phyloP scores from a whole-genome alignment of 2,113 vertebrate species.

The Hylia prasina region DNA sequence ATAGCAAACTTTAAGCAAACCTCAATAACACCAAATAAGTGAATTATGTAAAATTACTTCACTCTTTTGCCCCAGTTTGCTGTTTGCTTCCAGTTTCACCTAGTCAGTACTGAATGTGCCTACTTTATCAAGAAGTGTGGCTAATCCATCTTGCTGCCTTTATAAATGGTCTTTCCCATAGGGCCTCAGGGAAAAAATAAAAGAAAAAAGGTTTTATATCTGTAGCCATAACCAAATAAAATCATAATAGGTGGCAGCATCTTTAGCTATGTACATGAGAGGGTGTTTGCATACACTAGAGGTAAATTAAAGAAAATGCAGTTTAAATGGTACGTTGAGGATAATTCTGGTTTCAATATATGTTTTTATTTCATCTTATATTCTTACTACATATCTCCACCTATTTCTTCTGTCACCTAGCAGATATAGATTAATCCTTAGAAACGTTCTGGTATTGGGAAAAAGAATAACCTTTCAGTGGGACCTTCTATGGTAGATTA shows the following conservation, averaged over 20 bases:
- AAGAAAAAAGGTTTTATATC: not conserved
- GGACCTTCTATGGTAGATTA: not conserved
- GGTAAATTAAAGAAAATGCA: not conserved
- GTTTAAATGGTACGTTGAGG: not conserved
- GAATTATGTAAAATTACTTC: not conserved
- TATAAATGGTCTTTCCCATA: not conserved
- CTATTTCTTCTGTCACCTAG: not conserved
- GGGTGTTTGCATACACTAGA: not conserved
- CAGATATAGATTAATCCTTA: not conserved
- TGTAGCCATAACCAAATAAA: not conserved
- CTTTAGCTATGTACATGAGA: not conserved
- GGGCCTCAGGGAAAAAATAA: not conserved
- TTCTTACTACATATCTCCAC: not conserved
- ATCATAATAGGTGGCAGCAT: not conserved
- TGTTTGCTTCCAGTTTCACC: not conserved
- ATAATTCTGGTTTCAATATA: not conserved
- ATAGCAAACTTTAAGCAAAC: not conserved
- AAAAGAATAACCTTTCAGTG: not conserved
- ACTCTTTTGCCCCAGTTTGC: not conserved
- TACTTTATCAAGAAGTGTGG: not conserved
- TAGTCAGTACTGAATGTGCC: not conserved
- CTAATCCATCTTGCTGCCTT: not conserved
- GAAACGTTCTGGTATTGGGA: not conserved
- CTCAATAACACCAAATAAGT: not conserved
- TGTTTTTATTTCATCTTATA: not conserved